A percentile compares a stretch with the other conserved stretches of the same genome.
Evolutionary conservation across 2,113 vertebrate genomes (phyloP).

Genomic region (Gymnogyps californianus): DNA sequence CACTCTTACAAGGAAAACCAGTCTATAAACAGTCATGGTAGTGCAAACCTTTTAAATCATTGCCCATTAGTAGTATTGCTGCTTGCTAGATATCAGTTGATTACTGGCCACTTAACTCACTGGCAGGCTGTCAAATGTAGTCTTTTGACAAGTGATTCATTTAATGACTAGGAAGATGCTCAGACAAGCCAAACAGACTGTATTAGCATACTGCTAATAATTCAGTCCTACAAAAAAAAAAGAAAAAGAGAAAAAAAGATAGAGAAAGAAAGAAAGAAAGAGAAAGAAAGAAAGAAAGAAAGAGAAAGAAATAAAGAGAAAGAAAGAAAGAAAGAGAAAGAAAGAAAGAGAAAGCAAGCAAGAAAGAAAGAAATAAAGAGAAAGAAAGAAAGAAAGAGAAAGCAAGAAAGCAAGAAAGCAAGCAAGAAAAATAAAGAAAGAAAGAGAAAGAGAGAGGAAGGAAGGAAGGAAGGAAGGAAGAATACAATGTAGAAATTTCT

Average conservation of each 20-base stretch:
- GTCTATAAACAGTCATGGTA: not conserved
- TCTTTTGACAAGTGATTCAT: not conserved
- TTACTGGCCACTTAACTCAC: not conserved
- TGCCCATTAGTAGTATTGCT: not conserved
- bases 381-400: fast-evolving
- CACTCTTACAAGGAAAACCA: not conserved
- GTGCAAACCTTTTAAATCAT: not conserved
- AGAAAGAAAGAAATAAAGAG: too few relatives aligned
- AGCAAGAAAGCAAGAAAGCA: fast-evolving
- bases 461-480: too few relatives aligned
- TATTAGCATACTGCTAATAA: not conserved
- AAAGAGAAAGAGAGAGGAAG: too few relatives aligned
- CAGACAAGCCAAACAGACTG: not conserved
- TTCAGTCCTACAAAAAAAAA: not conserved
- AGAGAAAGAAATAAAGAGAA: too few relatives aligned
- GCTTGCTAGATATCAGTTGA: not conserved
- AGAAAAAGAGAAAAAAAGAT: too few relatives aligned
- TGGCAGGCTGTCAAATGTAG: not conserved
- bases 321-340: not conserved
- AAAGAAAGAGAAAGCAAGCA: too few relatives aligned
- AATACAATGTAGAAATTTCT: not conserved
- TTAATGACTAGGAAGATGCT: not conserved
- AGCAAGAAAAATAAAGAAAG: fast-evolving
- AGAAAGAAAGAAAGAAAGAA: not conserved
- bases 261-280: too few relatives aligned